phyloP scores from a whole-genome alignment of 2,797 vertebrate genomes.

The Mormyrops boulengeri region DNA sequence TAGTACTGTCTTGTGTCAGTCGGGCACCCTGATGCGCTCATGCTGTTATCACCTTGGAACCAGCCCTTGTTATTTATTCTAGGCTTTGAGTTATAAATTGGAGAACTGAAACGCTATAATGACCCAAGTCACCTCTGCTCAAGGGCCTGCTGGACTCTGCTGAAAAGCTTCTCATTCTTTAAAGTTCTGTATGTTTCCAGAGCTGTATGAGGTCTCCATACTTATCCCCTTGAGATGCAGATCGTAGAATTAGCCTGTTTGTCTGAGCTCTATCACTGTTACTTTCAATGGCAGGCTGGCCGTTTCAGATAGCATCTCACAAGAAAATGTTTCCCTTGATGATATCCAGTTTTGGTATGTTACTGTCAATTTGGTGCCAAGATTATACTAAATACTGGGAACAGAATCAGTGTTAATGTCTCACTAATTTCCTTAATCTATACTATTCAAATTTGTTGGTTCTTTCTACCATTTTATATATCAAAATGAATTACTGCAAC shows the following conservation, averaged over 20 bases:
- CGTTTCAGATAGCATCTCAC: neutral
- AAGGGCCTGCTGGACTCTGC: neutral
- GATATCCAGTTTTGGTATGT: neutral
- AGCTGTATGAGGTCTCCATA: neutral
- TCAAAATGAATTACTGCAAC: neutral
- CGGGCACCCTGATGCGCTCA: neutral
- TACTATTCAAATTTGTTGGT: neutral
- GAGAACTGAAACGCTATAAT: neutral
- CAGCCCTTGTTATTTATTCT: neutral
- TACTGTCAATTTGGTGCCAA: neutral
- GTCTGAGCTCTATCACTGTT: neutral
- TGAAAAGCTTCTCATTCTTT: neutral
- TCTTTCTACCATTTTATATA: neutral
- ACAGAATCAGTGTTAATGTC: neutral
- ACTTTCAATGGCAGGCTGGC: neutral
- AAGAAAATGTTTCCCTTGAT: neutral
- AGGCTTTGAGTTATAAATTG: neutral
- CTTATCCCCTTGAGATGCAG: neutral
- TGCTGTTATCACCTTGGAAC: neutral
- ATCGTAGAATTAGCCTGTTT: neutral
- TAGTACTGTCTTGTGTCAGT: neutral
- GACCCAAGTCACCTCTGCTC: neutral
- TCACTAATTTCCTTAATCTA: neutral
- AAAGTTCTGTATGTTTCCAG: neutral
- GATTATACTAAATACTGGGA: neutral